phyloP scores from a whole-genome alignment of 2,797 vertebrate species.

The Amphiprion clarkii region DNA sequence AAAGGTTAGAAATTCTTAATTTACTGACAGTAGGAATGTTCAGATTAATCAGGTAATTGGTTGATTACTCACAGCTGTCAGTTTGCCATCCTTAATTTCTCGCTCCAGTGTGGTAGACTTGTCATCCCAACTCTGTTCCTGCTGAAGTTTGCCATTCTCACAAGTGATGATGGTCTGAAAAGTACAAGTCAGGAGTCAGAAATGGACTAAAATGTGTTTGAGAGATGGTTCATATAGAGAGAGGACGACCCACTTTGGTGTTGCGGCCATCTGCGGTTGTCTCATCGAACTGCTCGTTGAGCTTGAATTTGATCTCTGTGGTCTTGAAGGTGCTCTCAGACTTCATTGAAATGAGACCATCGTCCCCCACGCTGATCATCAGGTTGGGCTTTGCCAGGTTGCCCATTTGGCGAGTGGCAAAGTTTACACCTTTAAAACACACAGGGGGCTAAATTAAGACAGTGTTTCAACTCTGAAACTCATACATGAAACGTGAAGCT shows the following conservation, averaged over 20 bases:
- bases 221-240: too few species aligned
- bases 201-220: background rate
- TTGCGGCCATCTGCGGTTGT: slow-evolving; percentile 82
- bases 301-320: slow-evolving; percentile 82
- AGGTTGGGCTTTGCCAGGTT: slow-evolving; percentile 81
- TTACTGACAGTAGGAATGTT: too few species aligned
- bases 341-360: slow-evolving; percentile 75
- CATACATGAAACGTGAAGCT: background rate
- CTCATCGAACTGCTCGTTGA: slow-evolving; percentile 87
- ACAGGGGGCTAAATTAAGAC: background rate
- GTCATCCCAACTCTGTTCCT: slow-evolving; percentile 94
- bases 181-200: background rate
- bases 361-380: slow-evolving; percentile 67
- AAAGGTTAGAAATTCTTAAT: background rate
- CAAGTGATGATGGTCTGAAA: slow-evolving; percentile 89
- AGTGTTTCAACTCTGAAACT: too few species aligned
- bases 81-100: slow-evolving; percentile 89
- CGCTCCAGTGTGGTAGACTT: slow-evolving; percentile 91
- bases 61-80: slow-evolving; percentile 89
- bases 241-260: slow-evolving; percentile 80
- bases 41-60: too few species aligned
- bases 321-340: slow-evolving; percentile 82
- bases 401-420: slow-evolving; percentile 81
- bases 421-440: slow-evolving; percentile 80
- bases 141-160: slow-evolving; percentile 89